A percentile compares a stretch with the other conserved stretches of the same genome.
Evolutionary conservation across 2,888 invertebrate species (phyloP).

Genomic region (Flabesymbios commensalis): DNA sequence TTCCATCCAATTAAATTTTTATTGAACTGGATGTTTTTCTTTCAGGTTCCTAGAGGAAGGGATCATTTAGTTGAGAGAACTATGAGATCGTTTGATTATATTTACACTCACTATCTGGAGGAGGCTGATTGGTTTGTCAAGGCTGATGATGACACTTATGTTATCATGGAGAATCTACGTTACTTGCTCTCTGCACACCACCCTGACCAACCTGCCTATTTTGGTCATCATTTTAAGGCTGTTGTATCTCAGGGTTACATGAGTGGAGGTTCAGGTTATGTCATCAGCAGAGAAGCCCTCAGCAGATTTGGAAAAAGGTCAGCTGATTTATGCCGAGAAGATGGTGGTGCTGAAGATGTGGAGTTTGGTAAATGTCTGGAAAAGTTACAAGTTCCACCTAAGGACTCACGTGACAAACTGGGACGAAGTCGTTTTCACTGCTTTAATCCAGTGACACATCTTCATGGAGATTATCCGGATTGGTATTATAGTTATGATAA

Average conservation of each 20-base stretch:
- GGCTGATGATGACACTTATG: slow-evolving; percentile 97
- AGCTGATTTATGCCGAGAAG: slow-evolving; percentile 26
- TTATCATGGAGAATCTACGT: slow-evolving; percentile 58
- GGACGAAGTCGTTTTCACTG: slow-evolving; percentile 55
- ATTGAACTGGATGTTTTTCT: too few species aligned
- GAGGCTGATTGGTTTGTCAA: slow-evolving; percentile 97
- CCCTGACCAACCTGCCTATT: slow-evolving; percentile 79
- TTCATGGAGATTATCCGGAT: slow-evolving; percentile 48
- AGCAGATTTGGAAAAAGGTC: slow-evolving; percentile 5
- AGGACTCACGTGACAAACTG: slow-evolving; percentile 46
- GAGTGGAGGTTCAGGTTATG: slow-evolving; percentile 28
- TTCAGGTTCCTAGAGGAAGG: too few species aligned
- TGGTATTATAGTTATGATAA: slow-evolving; percentile 53
- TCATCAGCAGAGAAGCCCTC: slow-evolving; percentile 25
- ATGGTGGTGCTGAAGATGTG: slow-evolving; percentile 54
- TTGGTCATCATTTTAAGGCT: slow-evolving; percentile 59
- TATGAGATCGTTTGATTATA: slow-evolving; percentile 87
- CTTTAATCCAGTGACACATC: slow-evolving; percentile 48
- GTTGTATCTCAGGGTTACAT: slow-evolving; percentile 15
- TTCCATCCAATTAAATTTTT: too few species aligned
- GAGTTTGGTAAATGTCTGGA: slow-evolving; percentile 54
- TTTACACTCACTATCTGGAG: slow-evolving; percentile 78
- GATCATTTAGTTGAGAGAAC: slow-evolving; percentile 95
- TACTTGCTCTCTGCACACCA: slow-evolving; percentile 79
- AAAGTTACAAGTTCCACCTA: slow-evolving; percentile 47